Percentiles rank a stretch among this genome's conserved stretches.
Conservation (phyloP, 1,140 invertebrate species). For the Popillia japonica region DNA sequence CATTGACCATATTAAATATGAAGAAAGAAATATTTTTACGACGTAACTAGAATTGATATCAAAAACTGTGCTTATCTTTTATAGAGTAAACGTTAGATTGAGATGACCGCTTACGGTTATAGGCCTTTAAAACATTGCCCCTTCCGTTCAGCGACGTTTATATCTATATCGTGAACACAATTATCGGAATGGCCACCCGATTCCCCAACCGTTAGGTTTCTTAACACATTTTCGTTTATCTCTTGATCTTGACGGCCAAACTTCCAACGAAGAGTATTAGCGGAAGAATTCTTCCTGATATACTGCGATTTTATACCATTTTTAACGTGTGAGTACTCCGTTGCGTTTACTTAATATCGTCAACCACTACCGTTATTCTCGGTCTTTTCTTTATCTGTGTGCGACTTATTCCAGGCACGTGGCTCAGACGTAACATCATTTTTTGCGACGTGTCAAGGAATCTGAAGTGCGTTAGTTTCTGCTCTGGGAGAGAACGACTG, state of each 20-base stretch:
- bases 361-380: neutral
- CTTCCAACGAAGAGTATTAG: neutral
- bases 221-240: neutral
- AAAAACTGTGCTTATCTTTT: no score
- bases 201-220: no score
- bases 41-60: no score
- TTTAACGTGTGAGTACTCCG: neutral
- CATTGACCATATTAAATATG: no score
- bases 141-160: neutral
- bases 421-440: conserved; percentile 1
- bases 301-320: conserved; percentile 21
- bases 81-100: neutral
- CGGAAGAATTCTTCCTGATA: conserved; percentile 1
- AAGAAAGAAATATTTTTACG: no score
- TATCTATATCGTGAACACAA: neutral
- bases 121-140: neutral
- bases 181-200: neutral
- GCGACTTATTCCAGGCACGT: conserved; percentile 18
- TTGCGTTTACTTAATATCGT: neutral
- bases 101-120: neutral
- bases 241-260: conserved; percentile 5
- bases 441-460: conserved; percentile 34
- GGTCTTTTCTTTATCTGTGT: neutral
- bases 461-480: conserved; percentile 1
- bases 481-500: neutral